Conservation (phyloP, 2,797 vertebrate species). For the Smutsia gigantea region DNA sequence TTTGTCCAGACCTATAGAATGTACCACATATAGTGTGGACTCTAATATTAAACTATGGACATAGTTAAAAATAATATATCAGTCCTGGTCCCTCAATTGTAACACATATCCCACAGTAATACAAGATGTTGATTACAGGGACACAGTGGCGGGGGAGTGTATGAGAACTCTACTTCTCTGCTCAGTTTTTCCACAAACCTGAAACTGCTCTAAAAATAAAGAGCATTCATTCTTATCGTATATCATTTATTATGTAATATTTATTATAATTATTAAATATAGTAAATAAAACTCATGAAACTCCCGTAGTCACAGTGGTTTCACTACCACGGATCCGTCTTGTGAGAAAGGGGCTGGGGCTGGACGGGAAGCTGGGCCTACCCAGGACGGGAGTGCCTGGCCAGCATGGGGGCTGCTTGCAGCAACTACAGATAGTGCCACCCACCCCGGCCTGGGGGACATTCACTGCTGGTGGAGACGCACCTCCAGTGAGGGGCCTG, state of each 20-base stretch:
- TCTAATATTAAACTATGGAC: background rate
- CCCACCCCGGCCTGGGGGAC: background rate
- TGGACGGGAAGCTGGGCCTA: background rate
- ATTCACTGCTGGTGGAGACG: background rate
- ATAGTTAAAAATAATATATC: too few species aligned
- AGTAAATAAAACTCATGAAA: too few species aligned
- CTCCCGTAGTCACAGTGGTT: background rate
- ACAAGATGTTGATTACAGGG: background rate
- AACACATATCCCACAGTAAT: background rate
- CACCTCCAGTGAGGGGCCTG: background rate
- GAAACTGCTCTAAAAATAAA: background rate
- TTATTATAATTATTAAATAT: too few species aligned
- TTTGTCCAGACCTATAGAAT: background rate
- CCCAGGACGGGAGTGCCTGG: background rate
- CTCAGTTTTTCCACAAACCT: background rate
- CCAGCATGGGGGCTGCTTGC: background rate
- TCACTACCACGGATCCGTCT: background rate
- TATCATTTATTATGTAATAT: too few species aligned
- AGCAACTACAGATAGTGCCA: background rate
- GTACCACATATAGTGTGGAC: too few species aligned
- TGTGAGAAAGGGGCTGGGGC: background rate
- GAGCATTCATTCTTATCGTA: background rate
- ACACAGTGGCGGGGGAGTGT: background rate
- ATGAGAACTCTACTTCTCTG: background rate
- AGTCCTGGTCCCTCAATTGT: too few species aligned